Evolutionary conservation across 2,797 vertebrate genomes (phyloP).

Genomic region (Sebastes hubbsi): DNA sequence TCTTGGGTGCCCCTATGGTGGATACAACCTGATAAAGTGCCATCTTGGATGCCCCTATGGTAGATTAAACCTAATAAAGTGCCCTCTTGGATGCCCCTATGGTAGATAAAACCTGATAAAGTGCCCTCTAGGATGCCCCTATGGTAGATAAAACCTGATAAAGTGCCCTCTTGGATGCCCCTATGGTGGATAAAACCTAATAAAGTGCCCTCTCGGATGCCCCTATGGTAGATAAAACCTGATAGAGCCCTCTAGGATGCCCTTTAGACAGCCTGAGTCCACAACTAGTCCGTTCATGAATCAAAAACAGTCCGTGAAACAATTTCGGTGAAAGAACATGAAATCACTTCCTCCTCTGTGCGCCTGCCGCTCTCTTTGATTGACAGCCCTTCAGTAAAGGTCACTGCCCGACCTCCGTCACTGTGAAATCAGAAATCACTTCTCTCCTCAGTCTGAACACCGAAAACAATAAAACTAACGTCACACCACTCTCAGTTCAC

Average conservation of each 20-base stretch:
- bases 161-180: too few species aligned
- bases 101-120: too few species aligned
- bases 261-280: background rate
- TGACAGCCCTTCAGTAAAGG: slow-evolving; percentile 32
- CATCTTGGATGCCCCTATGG: background rate
- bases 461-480: slow-evolving; percentile 22
- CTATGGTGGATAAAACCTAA: too few species aligned
- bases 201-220: too few species aligned
- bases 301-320: background rate
- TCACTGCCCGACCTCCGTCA: background rate
- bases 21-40: too few species aligned
- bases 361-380: slow-evolving; percentile 17
- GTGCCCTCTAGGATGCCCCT: rapidly evolving
- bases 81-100: rapidly evolving
- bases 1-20: too few species aligned
- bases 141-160: too few species aligned
- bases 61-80: rapidly evolving
- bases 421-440: background rate
- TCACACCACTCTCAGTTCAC: slow-evolving; percentile 8
- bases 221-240: background rate
- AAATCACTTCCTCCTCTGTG: background rate
- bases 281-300: background rate
- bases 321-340: background rate
- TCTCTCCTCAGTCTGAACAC: background rate
- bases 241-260: background rate